Percentiles rank a stretch among this genome's conserved stretches.
phyloP scores from a whole-genome alignment of 2,113 vertebrate genomes.

The Rhadina sibilatrix region DNA sequence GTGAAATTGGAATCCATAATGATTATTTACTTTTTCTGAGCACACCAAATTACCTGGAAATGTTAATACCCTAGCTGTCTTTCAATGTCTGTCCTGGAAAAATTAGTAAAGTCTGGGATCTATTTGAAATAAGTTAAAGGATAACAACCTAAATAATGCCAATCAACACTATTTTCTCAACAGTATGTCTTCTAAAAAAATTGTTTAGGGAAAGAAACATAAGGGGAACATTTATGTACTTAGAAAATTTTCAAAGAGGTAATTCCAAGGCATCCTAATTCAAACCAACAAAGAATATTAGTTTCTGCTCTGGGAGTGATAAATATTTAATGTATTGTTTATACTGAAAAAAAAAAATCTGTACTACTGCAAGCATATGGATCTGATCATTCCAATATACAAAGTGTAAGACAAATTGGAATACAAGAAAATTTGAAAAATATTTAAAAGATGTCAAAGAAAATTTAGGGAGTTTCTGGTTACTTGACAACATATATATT shows the following conservation, averaged over 20 bases:
- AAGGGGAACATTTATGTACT: neutral
- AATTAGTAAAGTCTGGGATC: neutral
- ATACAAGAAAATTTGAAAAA: neutral
- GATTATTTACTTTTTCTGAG: neutral
- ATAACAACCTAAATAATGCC: neutral
- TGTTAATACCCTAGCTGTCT: neutral
- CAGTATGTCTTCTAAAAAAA: neutral
- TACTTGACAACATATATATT: neutral
- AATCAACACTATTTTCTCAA: neutral
- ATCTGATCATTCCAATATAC: neutral
- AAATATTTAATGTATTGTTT: neutral
- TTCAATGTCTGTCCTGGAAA: neutral
- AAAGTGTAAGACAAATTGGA: neutral
- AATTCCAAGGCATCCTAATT: neutral
- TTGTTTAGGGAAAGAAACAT: neutral
- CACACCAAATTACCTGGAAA: neutral
- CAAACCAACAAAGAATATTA: neutral
- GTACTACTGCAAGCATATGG: neutral
- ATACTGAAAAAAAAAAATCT: neutral
- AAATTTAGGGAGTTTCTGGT: fast-evolving
- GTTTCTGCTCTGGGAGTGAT: neutral
- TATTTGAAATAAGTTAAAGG: neutral
- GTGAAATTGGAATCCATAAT: neutral
- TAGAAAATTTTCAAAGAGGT: neutral
- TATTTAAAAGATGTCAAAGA: neutral